phyloP scores from a whole-genome alignment of 2,113 vertebrate genomes.

The Embiotoca jacksoni region DNA sequence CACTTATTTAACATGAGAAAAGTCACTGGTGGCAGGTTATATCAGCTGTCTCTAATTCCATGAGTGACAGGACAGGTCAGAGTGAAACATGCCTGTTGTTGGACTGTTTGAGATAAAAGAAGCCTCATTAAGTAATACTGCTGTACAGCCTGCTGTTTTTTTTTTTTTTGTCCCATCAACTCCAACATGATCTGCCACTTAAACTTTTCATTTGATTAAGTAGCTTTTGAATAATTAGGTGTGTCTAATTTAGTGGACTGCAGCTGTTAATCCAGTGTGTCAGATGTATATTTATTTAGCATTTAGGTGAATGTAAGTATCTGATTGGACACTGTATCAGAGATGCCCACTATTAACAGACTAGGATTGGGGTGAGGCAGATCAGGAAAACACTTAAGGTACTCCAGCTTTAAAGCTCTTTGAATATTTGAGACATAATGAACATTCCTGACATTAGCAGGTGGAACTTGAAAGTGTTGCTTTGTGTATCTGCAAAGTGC shows the following conservation, averaged over 20 bases:
- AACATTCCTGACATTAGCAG: constrained; percentile 29
- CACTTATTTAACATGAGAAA: not conserved
- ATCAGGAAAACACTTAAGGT: constrained; percentile 14
- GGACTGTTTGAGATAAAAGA: too few species aligned
- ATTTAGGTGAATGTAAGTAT: constrained; percentile 15
- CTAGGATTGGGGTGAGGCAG: not conserved
- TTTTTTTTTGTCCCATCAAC: too few species aligned
- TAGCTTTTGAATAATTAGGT: not conserved
- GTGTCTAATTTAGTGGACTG: not conserved
- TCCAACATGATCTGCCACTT: too few species aligned
- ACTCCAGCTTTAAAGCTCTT: constrained; percentile 1
- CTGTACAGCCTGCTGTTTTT: too few species aligned
- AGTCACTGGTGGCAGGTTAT: not conserved
- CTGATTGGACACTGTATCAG: not conserved
- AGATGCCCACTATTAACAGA: constrained; percentile 20
- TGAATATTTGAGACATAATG: constrained; percentile 17
- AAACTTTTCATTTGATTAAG: too few species aligned
- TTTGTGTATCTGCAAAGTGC: not conserved
- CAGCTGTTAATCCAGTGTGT: not conserved
- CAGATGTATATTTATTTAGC: constrained; percentile 10
- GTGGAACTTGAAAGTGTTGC: not conserved
- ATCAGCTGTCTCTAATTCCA: not conserved
- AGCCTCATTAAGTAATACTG: too few species aligned
- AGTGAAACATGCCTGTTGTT: not conserved
- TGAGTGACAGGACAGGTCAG: not conserved